A percentile compares a stretch with the other conserved stretches of the same genome.
Evolutionary conservation across 2,113 vertebrate genomes (phyloP).

Genomic region (Bostrychus sinensis): DNA sequence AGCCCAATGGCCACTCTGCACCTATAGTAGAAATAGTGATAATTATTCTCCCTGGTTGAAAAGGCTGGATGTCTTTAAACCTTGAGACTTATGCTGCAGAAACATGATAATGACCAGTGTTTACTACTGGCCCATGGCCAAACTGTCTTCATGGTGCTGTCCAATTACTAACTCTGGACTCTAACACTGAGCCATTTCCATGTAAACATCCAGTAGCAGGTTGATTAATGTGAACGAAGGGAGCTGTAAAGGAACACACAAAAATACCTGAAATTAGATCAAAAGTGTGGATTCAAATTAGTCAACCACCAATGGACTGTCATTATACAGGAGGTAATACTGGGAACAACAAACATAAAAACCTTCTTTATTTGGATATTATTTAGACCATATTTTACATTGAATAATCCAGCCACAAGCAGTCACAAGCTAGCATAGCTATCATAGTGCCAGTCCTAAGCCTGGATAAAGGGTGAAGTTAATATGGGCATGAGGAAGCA

Average conservation of each 20-base stretch:
- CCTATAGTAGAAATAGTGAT: background rate
- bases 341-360: background rate
- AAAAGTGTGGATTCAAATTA: background rate
- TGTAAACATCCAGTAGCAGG: slow-evolving; percentile 20
- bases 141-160: background rate
- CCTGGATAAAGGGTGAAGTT: too few species aligned
- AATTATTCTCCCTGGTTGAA: too few species aligned
- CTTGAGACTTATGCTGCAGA: background rate
- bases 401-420: too few species aligned
- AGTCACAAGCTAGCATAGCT: too few species aligned
- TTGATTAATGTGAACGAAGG: slow-evolving; percentile 20
- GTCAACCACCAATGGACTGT: background rate
- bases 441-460: too few species aligned
- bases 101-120: slow-evolving; percentile 5
- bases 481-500: too few species aligned
- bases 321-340: background rate
- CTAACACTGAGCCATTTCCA: slow-evolving; percentile 21
- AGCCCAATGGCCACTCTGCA: background rate
- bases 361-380: background rate
- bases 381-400: background rate
- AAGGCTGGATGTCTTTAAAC: background rate
- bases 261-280: background rate
- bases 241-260: slow-evolving; percentile 5
- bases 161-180: slow-evolving; percentile 20
- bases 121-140: slow-evolving; percentile 10